A percentile compares a stretch with the other conserved stretches of the same genome.
Conservation (phyloP, 2,888 invertebrate genomes). For the Drosophila siamana region DNA sequence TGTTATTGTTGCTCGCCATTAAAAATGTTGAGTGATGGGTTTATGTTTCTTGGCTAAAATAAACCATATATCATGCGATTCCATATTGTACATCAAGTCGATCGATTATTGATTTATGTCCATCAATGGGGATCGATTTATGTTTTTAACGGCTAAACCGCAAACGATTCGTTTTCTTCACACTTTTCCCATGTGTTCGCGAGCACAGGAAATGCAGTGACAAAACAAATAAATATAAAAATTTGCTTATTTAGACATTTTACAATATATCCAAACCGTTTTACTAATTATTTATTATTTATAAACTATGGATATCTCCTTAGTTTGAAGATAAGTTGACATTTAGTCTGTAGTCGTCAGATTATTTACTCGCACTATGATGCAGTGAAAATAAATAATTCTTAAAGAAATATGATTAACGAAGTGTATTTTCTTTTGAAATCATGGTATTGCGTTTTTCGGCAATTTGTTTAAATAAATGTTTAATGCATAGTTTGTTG, state of each 20-base stretch:
- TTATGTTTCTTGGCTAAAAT: slow-evolving; percentile 63
- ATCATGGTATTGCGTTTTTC: no score
- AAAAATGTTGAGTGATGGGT: slow-evolving; percentile 59
- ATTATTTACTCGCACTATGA: no score
- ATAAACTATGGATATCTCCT: no score
- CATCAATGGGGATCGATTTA: slow-evolving; percentile 44
- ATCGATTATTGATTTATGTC: slow-evolving; percentile 54
- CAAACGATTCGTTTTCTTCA: slow-evolving; percentile 3
- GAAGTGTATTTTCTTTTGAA: background rate
- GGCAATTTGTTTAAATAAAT: background rate
- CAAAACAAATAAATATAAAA: slow-evolving; percentile 23
- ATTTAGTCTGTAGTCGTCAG: no score
- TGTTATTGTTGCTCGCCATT: slow-evolving; percentile 16
- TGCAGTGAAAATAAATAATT: no score
- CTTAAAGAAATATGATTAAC: background rate
- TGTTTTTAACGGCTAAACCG: slow-evolving; percentile 7
- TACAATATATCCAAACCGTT: no score
- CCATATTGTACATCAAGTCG: slow-evolving; percentile 36
- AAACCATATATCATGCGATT: slow-evolving; percentile 59
- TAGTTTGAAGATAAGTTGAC: no score
- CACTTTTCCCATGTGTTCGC: slow-evolving; percentile 14
- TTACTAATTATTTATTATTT: no score
- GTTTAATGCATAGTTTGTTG: no score
- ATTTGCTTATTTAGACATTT: background rate
- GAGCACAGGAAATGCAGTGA: slow-evolving; percentile 11